Conservation (phyloP, 2,797 vertebrate species). For the Aplochiton taeniatus region DNA sequence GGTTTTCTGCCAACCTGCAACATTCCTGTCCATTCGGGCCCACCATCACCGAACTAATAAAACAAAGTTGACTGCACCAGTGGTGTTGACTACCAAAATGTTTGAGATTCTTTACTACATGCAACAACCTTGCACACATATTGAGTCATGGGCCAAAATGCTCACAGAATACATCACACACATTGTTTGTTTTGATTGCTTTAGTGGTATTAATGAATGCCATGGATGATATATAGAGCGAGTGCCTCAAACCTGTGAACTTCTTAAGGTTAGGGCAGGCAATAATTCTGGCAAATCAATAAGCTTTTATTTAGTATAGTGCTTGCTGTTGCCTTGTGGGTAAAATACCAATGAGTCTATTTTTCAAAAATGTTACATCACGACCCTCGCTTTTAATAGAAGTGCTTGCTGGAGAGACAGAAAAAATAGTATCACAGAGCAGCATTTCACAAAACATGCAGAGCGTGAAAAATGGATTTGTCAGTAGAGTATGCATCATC, state of each 20-base stretch:
- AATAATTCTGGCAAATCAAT: slow-evolving; percentile 60
- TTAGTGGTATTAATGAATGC: not conserved
- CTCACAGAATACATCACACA: too few species aligned
- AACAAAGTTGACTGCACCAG: slow-evolving; percentile 31
- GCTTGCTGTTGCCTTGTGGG: slow-evolving; percentile 49
- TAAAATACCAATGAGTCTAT: slow-evolving; percentile 53
- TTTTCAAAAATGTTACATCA: slow-evolving; percentile 40
- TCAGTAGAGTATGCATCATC: slow-evolving; percentile 61
- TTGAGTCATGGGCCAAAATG: too few species aligned
- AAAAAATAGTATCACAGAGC: slow-evolving; percentile 48
- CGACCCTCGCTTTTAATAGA: slow-evolving; percentile 42
- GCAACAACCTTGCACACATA: too few species aligned
- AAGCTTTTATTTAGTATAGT: slow-evolving; percentile 62
- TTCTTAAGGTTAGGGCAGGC: slow-evolving; percentile 54
- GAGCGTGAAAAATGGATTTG: slow-evolving; percentile 53
- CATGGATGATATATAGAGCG: not conserved
- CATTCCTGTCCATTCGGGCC: slow-evolving; percentile 41
- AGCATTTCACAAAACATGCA: slow-evolving; percentile 46
- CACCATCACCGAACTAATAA: slow-evolving; percentile 39
- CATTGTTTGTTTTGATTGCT: not conserved
- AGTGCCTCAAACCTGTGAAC: slow-evolving; percentile 26
- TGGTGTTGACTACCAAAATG: slow-evolving; percentile 2
- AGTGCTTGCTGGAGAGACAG: slow-evolving; percentile 41
- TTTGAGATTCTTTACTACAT: too few species aligned
- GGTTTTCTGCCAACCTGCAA: slow-evolving; percentile 49